Base-by-base conservation (phyloP, 2,888 invertebrate species). In the Mythimna impura region DNA sequence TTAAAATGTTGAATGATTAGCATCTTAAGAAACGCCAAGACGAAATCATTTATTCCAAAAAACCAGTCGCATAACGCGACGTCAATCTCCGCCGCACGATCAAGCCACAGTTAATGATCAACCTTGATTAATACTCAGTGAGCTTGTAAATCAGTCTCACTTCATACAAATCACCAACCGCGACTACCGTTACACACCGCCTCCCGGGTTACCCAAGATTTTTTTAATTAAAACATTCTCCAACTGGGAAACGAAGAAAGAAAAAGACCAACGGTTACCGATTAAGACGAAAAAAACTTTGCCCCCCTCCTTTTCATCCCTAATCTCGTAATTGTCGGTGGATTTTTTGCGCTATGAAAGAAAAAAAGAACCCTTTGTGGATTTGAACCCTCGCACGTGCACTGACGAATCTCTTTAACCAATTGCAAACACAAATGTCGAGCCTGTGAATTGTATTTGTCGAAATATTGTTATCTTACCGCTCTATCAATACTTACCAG, bases 291-390 rank as follows among this genome's bases (percentile, higher is more conserved):
- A 92, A 92, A 90, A 89, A 83, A 17, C 77, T 82, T 86, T 86
- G 87, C 90, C 89, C 91, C 91, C 91, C 89, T 88, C 88, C 90
- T 88, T 90, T 93, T 93, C 92, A 92, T 91, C 91, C 92, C 89
- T 95, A 94, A 96, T 95, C 94, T 91, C 90, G 93, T 94, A 94
- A 95, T 95, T 94, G 95, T 95, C 90, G 89, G 90, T 89, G 84
- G 88, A 90, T 90, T 94, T 95, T 94, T 94, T 92, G 82, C 82
- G 87, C 87, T 87, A 88, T 89, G 88, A 91, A 92, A 88, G 88
- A 92, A 94, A 95, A 92, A 92, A 90, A 84, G 76, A 90, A 91
- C 92, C 94, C 94, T 93, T 94, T 93, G 92, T 94, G 86, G 90
- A 91, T 89, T 91, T 89, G 84, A 93, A 92, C 93, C 94, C 95